A percentile compares a stretch with the other conserved stretches of the same genome.
phyloP scores from a whole-genome alignment of 2,797 vertebrate genomes.

The Chiloscyllium punctatum region DNA sequence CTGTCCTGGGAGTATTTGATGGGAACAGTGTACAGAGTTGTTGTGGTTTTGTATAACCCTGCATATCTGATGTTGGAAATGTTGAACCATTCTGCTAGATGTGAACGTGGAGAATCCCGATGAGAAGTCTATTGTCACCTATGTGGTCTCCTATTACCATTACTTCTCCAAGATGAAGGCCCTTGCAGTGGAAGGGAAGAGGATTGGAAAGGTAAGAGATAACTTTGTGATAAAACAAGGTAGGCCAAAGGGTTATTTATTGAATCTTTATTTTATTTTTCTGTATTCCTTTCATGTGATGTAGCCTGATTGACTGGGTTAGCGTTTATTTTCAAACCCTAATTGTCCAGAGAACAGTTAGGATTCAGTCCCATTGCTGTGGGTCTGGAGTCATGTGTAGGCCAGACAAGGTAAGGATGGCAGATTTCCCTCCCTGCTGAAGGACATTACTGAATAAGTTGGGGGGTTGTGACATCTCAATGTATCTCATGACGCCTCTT shows the following conservation, averaged over 20 bases:
- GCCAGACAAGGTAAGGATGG: no score
- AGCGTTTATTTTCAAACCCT: no score
- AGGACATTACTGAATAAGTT: no score
- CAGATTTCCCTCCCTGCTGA: no score
- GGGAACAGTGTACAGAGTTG: not conserved
- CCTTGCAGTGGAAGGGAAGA: conserved; percentile 79
- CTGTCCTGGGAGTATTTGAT: no score
- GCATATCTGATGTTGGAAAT: not conserved
- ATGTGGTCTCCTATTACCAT: conserved; percentile 92
- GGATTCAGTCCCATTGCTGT: no score
- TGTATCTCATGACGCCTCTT: no score
- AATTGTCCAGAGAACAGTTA: no score
- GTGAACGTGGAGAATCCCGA: conserved; percentile 92
- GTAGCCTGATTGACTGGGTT: no score
- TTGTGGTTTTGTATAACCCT: not conserved
- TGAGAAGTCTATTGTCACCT: conserved; percentile 95
- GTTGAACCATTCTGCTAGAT: conserved; percentile 55
- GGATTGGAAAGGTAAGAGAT: conserved; percentile 80
- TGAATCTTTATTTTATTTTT: not conserved
- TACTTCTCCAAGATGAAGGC: conserved; percentile 73
- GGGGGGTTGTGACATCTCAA: no score
- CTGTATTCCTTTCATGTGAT: not conserved
- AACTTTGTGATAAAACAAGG: not conserved
- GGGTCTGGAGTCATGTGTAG: no score
- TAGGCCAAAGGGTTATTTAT: no score